Evolutionary conservation across 2,113 vertebrate species (phyloP).

Genomic region (Neomonachus schauinslandi): DNA sequence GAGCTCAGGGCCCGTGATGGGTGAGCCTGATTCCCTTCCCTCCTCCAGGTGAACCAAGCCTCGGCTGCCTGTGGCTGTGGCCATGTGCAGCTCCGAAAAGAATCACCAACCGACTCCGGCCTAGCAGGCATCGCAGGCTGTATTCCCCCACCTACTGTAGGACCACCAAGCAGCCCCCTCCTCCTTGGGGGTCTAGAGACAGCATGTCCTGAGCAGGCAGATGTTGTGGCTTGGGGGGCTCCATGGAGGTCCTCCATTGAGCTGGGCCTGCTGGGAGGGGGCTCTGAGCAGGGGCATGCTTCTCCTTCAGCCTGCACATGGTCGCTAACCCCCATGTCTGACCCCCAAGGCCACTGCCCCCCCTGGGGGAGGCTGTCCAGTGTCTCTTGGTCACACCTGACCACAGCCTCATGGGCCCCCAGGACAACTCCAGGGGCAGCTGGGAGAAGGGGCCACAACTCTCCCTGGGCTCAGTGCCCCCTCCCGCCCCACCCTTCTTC

Average conservation of each 20-base stretch:
- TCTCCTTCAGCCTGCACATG: accelerated
- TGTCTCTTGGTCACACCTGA: not conserved
- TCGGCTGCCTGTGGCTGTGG: accelerated
- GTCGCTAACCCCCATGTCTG: too few relatives aligned
- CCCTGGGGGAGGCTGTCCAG: too few relatives aligned
- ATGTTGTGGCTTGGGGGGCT: accelerated
- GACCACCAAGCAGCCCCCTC: too few relatives aligned
- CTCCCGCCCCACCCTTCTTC: not conserved
- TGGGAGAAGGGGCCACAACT: not conserved
- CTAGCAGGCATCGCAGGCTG: not conserved
- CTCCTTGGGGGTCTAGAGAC: not conserved
- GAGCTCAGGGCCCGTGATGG: not conserved
- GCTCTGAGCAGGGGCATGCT: not conserved
- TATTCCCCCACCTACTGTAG: too few relatives aligned
- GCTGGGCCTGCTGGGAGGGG: not conserved
- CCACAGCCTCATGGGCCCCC: accelerated
- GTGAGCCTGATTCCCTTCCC: accelerated
- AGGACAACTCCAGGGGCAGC: too few relatives aligned
- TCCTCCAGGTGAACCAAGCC: not conserved
- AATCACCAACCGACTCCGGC: accelerated
- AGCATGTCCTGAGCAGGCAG: not conserved
- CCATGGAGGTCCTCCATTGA: not conserved
- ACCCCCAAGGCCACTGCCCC: not conserved
- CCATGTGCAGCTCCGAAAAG: accelerated
- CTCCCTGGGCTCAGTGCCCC: not conserved